Evolutionary conservation across 2,888 invertebrate species (phyloP).

Genomic region (Rhagonycha fulva): DNA sequence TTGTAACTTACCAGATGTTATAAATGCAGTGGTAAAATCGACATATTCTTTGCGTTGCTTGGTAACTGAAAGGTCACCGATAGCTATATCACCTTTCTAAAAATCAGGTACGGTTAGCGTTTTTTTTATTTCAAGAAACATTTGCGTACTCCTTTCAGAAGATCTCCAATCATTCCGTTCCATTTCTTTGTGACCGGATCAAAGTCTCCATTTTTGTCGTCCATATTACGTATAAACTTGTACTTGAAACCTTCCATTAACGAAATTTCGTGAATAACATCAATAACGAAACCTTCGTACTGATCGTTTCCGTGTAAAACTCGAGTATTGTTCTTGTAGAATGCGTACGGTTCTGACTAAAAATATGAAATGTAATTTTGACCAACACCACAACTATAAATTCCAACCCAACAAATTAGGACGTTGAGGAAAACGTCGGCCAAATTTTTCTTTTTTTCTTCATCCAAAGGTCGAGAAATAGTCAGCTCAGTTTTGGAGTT

Average conservation of each 20-base stretch:
- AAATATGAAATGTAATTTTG: neutral
- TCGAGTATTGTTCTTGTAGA: slow-evolving; percentile 58
- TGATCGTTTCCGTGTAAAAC: slow-evolving; percentile 61
- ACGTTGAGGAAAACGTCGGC: slow-evolving; percentile 60
- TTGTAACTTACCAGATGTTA: slow-evolving; percentile 73
- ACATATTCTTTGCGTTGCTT: slow-evolving; percentile 84
- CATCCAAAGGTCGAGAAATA: slow-evolving; percentile 51
- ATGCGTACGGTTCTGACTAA: slow-evolving; percentile 69
- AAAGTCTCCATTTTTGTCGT: slow-evolving; percentile 51
- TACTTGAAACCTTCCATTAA: slow-evolving; percentile 63
- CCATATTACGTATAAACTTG: slow-evolving; percentile 55
- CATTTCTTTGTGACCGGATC: slow-evolving; percentile 59
- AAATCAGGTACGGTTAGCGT: slow-evolving; percentile 32
- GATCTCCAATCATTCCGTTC: slow-evolving; percentile 73
- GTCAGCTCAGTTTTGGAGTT: slow-evolving; percentile 47
- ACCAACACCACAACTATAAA: slow-evolving; percentile 14
- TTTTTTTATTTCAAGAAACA: neutral
- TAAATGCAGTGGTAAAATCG: slow-evolving; percentile 94
- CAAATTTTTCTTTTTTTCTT: neutral
- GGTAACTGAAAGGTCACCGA: slow-evolving; percentile 89
- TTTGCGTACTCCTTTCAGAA: slow-evolving; percentile 35
- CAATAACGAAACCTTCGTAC: slow-evolving; percentile 67
- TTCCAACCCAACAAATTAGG: slow-evolving; percentile 71
- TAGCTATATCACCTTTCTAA: slow-evolving; percentile 87
- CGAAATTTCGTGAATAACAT: slow-evolving; percentile 65